Evolutionary conservation across 92 coral and sea anemone genomes (phyloP).

Genomic region (Actinernus sp.): DNA sequence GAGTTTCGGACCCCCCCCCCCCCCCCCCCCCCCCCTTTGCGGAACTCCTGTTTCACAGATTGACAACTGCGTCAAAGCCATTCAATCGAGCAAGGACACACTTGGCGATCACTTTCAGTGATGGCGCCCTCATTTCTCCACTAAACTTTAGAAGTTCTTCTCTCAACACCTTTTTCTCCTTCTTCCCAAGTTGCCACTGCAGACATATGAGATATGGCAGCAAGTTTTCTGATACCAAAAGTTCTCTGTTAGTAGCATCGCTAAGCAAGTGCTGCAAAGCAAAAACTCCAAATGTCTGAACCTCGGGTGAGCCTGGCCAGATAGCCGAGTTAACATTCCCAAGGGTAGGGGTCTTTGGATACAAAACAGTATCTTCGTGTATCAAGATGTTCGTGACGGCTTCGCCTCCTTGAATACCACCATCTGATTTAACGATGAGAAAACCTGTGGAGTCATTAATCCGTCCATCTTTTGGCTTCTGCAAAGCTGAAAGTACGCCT

Average conservation of each 20-base stretch:
- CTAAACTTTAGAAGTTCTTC: not conserved
- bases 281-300: constrained; percentile 79
- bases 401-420: too few relatives aligned
- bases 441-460: too few relatives aligned
- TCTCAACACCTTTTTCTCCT: constrained; percentile 11
- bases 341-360: too few relatives aligned
- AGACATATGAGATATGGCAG: constrained; percentile 71
- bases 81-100: constrained; percentile 55
- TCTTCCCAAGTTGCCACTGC: constrained; percentile 62
- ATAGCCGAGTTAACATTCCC: constrained; percentile 3
- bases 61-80: constrained; percentile 59
- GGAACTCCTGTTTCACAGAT: not conserved
- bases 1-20: not conserved
- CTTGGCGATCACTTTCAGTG: constrained; percentile 58
- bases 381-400: too few relatives aligned
- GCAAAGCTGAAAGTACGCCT: too few relatives aligned
- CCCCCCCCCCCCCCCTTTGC: not conserved
- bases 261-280: constrained; percentile 68
- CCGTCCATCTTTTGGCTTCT: too few relatives aligned
- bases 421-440: too few relatives aligned
- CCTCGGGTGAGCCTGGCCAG: constrained; percentile 73
- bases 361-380: too few relatives aligned
- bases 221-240: constrained; percentile 62
- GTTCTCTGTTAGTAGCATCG: constrained; percentile 48
- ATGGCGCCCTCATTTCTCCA: constrained; percentile 33